These are phyloP conservation scores for Anniella stebbinsi DNA, from an alignment of 2,797 vertebrate species.

Conservation along the genomic window DNA sequence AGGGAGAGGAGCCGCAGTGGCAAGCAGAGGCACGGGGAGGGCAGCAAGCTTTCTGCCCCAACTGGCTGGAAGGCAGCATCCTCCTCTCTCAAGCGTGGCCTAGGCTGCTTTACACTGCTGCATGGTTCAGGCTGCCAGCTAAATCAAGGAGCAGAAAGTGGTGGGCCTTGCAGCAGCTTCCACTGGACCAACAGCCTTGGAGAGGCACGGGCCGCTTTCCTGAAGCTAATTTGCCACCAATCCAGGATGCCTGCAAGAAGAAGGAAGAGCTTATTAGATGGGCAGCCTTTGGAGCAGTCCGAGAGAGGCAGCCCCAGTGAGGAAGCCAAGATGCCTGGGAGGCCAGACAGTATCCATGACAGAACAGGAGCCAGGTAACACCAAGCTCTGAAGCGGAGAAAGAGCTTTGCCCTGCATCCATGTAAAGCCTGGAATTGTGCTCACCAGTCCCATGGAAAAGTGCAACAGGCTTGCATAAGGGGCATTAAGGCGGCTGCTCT, in stretches of 20 bases:
- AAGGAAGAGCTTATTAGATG: constrained; percentile 28
- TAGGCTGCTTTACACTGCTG: constrained; percentile 58
- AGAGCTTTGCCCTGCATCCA: too few relatives aligned
- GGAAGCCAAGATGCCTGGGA: background rate
- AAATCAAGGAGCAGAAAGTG: constrained; percentile 3
- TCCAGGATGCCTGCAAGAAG: constrained; percentile 55
- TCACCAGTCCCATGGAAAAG: background rate
- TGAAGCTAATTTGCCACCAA: constrained; percentile 35
- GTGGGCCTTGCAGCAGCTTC: background rate
- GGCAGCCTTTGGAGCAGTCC: background rate
- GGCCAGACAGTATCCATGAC: background rate
- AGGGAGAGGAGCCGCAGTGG: background rate
- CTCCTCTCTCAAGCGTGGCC: background rate
- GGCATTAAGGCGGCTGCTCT: background rate
- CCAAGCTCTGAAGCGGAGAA: background rate
- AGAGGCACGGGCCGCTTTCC: constrained; percentile 25
- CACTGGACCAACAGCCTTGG: background rate
- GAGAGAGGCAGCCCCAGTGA: background rate
- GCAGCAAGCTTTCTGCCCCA: background rate
- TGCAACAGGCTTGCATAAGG: background rate
- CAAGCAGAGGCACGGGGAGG: background rate
- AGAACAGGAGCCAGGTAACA: background rate
- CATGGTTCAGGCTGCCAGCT: constrained; percentile 55
- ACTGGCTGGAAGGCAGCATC: background rate
- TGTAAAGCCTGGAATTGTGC: too few relatives aligned